Base-by-base conservation (phyloP, 2,113 vertebrate genomes). In the Henicopernis longicauda region DNA sequence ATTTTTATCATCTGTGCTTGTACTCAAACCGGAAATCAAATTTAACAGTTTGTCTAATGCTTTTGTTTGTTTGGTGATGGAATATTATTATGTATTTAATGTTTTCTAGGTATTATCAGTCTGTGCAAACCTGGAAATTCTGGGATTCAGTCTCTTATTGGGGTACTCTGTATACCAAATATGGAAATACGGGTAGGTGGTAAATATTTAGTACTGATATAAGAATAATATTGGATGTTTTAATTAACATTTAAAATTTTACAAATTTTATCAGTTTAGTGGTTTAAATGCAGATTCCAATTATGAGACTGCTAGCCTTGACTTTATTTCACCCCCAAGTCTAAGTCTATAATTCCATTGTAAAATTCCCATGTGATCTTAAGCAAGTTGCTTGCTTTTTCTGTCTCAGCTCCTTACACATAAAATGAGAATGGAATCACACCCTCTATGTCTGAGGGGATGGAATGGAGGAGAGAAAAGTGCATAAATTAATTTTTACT, bases 101-200 rank as follows among this genome's bases (percentile, higher is more conserved):
- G 10, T 61, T 96, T 77, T 72, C 86, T 94, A 99, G 99, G 99
- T 88, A 99, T 99, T 97, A 99, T 99, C 98, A 99, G 99, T 97
- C 98, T 99, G 85, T 99, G 99, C 97, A 99, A 99, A 95, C 98
- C 98, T 95, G 99, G 99, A 70, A 99, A 99, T 96, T 99, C 99
- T 92, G 99, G 99, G 55, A 99, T 99, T 97, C 99, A 99, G 54
- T 99, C 99, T 93, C 98, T 99, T 95, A 99, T 99, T 97, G 99
- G 99, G 83, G 98, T 99, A 93, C 98, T 99, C 91, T 99, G 99
- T 96, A 99, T 99, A 98, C 99, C 99, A 98, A 99, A 99, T 98
- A 99, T 99, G 99, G 99, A 99, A 98, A 99, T 99, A 95, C 98
- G 99, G 98, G 99, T 99, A 98, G 89, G 99, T 98, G 49, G 27